A percentile compares a stretch with the other conserved stretches of the same genome.
Conservation (phyloP, 2,797 vertebrate species). For the Poeciliopsis infans region DNA sequence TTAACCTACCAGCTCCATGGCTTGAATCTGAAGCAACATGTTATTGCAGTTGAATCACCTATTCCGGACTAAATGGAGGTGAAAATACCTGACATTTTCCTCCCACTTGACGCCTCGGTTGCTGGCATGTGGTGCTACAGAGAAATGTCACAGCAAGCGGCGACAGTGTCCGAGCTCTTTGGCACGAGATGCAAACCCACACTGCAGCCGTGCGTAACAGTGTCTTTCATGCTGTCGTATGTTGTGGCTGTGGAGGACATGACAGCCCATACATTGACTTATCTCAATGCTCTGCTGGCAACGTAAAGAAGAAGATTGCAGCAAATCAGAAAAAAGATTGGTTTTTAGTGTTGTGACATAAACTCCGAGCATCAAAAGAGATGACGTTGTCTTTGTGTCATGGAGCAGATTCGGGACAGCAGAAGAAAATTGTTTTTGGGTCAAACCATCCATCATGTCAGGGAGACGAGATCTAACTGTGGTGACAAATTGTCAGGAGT, state of each 20-base stretch:
- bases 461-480: slow-evolving; percentile 21
- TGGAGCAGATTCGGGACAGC: slow-evolving; percentile 25
- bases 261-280: slow-evolving; percentile 24
- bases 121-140: slow-evolving; percentile 48
- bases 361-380: slow-evolving; percentile 21
- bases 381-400: slow-evolving; percentile 16
- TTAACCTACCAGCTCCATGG: not conserved
- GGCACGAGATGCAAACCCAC: slow-evolving; percentile 45
- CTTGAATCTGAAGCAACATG: slow-evolving; percentile 12
- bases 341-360: not conserved
- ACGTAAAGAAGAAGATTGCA: not conserved
- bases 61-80: slow-evolving; percentile 47
- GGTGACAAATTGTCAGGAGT: slow-evolving; percentile 35
- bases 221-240: slow-evolving; percentile 10
- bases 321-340: not conserved
- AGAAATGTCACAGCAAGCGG: slow-evolving; percentile 51
- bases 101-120: slow-evolving; percentile 27
- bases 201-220: slow-evolving; percentile 6
- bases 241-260: slow-evolving; percentile 15
- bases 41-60: slow-evolving; percentile 36
- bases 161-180: slow-evolving; percentile 24
- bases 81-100: slow-evolving; percentile 61
- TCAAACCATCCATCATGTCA: slow-evolving; percentile 29
- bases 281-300: not conserved
- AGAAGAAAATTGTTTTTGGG: slow-evolving; percentile 29